phyloP scores from a whole-genome alignment of 2,113 vertebrate species.

The Gallinago paraguaiae region DNA sequence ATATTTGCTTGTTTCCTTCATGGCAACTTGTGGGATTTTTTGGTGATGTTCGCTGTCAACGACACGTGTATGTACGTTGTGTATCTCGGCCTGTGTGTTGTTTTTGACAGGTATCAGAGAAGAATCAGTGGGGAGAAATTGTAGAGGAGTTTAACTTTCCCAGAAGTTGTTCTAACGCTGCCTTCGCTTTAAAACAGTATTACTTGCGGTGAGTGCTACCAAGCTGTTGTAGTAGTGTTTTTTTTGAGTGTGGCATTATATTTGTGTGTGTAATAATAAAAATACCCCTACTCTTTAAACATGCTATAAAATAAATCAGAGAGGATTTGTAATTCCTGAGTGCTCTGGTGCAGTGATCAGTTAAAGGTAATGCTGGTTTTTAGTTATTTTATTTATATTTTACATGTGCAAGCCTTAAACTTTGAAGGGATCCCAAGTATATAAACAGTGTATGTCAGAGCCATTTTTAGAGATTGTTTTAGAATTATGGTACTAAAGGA shows the following conservation, averaged over 20 bases:
- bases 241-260: conserved; percentile 48
- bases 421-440: conserved; percentile 52
- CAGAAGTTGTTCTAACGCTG: conserved; percentile 97
- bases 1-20: conserved; percentile 57
- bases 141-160: conserved; percentile 98
- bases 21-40: conserved; percentile 38
- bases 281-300: conserved; percentile 21
- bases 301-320: background rate
- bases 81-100: conserved; percentile 73
- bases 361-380: conserved; percentile 23
- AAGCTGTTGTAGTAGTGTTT: conserved; percentile 67
- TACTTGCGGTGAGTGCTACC: conserved; percentile 95
- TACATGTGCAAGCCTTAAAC: conserved; percentile 49
- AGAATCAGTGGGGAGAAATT: conserved; percentile 98
- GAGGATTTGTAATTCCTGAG: background rate
- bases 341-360: background rate
- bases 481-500: conserved; percentile 10
- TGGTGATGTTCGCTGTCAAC: conserved; percentile 45
- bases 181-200: conserved; percentile 99
- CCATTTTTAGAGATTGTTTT: conserved; percentile 68
- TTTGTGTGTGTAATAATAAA: conserved; percentile 31
- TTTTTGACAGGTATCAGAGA: conserved; percentile 93
- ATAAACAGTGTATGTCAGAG: conserved; percentile 65
- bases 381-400: conserved; percentile 55
- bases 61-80: conserved; percentile 52